phyloP scores from a whole-genome alignment of 2,888 invertebrate species.

The Sacculina carcini region DNA sequence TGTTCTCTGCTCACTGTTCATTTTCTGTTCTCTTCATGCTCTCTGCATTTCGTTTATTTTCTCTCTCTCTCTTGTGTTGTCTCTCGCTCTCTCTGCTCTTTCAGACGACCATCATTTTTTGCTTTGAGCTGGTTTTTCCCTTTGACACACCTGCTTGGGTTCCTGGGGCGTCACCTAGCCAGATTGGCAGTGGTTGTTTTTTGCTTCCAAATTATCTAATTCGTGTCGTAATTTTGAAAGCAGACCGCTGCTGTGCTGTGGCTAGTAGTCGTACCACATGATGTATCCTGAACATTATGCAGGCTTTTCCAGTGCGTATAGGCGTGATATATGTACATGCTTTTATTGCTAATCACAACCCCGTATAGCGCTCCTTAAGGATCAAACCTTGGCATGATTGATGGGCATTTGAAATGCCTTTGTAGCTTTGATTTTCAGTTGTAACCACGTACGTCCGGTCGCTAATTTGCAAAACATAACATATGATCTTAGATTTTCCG shows the following conservation, averaged over 20 bases:
- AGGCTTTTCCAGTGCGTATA: not conserved
- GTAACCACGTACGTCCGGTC: too few relatives aligned
- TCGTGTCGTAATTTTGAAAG: not conserved
- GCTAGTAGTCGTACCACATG: too few relatives aligned
- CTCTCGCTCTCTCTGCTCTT: slow-evolving; percentile 3
- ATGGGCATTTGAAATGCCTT: too few relatives aligned
- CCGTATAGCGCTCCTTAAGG: too few relatives aligned
- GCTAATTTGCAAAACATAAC: too few relatives aligned
- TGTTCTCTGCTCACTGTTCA: not conserved
- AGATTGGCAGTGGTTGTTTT: not conserved
- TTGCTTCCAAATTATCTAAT: not conserved
- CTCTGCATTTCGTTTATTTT: slow-evolving; percentile 1
- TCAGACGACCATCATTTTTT: not conserved
- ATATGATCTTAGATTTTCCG: too few relatives aligned
- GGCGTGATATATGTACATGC: too few relatives aligned
- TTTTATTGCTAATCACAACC: too few relatives aligned
- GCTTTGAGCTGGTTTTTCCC: not conserved
- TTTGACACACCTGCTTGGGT: not conserved
- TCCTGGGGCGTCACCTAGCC: not conserved
- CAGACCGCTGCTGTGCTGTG: not conserved
- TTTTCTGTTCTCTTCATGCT: not conserved
- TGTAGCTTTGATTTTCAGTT: too few relatives aligned
- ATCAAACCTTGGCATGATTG: too few relatives aligned
- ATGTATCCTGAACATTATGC: not conserved
- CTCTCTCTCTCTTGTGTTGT: slow-evolving; percentile 1